Percentiles rank a stretch among this genome's conserved stretches.
Evolutionary conservation across 2,888 invertebrate genomes (phyloP).

Genomic region (Drosophila histrio): DNA sequence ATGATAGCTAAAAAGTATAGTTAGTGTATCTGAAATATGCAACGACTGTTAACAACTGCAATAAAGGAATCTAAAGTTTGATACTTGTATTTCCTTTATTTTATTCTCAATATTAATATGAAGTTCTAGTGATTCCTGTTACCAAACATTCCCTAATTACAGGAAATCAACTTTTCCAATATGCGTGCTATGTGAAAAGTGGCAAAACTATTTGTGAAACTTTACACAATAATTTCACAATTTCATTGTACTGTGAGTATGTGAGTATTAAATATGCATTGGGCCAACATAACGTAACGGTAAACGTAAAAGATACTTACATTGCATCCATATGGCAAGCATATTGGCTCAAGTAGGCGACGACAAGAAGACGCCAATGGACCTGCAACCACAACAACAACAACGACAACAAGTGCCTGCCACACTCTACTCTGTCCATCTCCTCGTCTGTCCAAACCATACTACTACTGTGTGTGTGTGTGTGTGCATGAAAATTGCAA

Average conservation of each 20-base stretch:
- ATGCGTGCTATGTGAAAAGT: background rate
- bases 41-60: background rate
- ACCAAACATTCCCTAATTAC: conserved; percentile 7
- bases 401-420: conserved; percentile 67
- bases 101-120: background rate
- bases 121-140: background rate
- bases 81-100: background rate
- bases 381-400: conserved; percentile 51
- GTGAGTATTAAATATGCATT: conserved; percentile 30
- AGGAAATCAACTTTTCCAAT: conserved; percentile 6
- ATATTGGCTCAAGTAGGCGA: conserved; percentile 67
- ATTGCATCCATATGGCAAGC: conserved; percentile 71
- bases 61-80: background rate
- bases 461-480: background rate
- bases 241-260: conserved; percentile 36
- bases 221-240: conserved; percentile 15
- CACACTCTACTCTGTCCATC: conserved; percentile 31
- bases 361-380: conserved; percentile 56
- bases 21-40: no score
- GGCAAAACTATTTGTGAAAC: conserved; percentile 7
- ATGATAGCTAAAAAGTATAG: no score
- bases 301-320: conserved; percentile 46
- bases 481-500: conserved; percentile 40
- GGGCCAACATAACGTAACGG: conserved; percentile 48
- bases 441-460: conserved; percentile 33